Evolutionary conservation across 2,797 vertebrate genomes (phyloP).

Genomic region (Mionectes olivaceus): DNA sequence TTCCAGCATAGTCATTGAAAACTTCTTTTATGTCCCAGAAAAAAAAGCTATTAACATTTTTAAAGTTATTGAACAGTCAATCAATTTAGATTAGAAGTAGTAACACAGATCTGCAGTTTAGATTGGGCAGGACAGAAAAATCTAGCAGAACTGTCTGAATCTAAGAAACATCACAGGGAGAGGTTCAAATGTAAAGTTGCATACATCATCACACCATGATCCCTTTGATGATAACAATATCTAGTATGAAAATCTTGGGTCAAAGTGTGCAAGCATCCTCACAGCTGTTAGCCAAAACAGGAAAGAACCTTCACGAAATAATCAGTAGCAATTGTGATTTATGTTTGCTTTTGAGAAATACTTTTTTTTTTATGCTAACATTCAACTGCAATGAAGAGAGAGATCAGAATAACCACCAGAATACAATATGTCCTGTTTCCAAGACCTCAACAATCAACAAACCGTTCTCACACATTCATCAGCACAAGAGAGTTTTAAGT

Average conservation of each 20-base stretch:
- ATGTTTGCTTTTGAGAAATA: neutral
- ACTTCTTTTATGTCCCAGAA: neutral
- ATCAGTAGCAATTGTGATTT: neutral
- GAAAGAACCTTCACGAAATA: neutral
- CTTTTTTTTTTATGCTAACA: neutral
- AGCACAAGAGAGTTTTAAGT: neutral
- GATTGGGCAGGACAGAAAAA: neutral
- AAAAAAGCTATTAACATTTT: neutral
- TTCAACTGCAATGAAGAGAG: neutral
- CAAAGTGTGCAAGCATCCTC: neutral
- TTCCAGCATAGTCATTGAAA: neutral
- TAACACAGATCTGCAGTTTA: neutral
- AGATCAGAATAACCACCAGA: neutral
- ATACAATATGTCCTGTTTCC: neutral
- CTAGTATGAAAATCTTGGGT: neutral
- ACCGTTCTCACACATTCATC: neutral
- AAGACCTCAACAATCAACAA: neutral
- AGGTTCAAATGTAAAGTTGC: neutral
- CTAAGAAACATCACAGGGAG: neutral
- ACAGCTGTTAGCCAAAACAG: neutral
- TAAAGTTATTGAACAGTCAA: neutral
- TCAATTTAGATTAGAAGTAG: neutral
- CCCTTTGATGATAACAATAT: neutral
- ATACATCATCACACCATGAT: neutral
- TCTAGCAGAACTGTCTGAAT: neutral